Percentiles rank a stretch among this genome's conserved stretches.
Evolutionary conservation across 2,113 vertebrate genomes (phyloP).

Genomic region (Scartelaos histophorus): DNA sequence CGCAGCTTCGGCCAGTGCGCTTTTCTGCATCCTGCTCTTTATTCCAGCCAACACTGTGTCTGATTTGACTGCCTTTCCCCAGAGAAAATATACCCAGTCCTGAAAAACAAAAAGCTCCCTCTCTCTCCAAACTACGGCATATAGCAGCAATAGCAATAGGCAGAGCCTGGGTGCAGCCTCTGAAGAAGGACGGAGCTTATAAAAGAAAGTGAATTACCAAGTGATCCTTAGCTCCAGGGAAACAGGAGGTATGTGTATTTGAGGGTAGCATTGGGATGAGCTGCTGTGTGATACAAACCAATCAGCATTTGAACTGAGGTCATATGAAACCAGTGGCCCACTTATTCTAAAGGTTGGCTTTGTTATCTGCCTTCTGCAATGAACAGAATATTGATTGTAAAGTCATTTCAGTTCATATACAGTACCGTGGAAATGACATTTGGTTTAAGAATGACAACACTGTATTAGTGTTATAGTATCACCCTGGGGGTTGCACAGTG

Average conservation of each 20-base stretch:
- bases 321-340: constrained; percentile 51
- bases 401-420: constrained; percentile 1
- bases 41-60: constrained; percentile 18
- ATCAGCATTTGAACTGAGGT: constrained; percentile 64
- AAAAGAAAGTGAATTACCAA: constrained; percentile 42
- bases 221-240: constrained; percentile 33
- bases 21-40: constrained; percentile 50
- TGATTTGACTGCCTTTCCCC: constrained; percentile 27
- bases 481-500: constrained; percentile 2
- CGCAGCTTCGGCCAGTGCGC: constrained; percentile 61
- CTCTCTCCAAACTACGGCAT: background rate
- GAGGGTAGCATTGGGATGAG: constrained; percentile 52
- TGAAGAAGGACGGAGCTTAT: constrained; percentile 1
- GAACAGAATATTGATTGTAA: constrained; percentile 15
- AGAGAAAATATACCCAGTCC: constrained; percentile 18
- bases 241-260: constrained; percentile 30
- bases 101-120: background rate
- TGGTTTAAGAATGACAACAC: background rate
- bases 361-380: constrained; percentile 24
- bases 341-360: constrained; percentile 40
- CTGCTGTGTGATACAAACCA: constrained; percentile 55
- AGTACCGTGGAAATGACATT: constrained; percentile 13
- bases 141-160: constrained; percentile 1
- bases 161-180: constrained; percentile 1
- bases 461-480: background rate